Conservation (phyloP, 2,797 vertebrate genomes). For the Typhlichthys subterraneus region DNA sequence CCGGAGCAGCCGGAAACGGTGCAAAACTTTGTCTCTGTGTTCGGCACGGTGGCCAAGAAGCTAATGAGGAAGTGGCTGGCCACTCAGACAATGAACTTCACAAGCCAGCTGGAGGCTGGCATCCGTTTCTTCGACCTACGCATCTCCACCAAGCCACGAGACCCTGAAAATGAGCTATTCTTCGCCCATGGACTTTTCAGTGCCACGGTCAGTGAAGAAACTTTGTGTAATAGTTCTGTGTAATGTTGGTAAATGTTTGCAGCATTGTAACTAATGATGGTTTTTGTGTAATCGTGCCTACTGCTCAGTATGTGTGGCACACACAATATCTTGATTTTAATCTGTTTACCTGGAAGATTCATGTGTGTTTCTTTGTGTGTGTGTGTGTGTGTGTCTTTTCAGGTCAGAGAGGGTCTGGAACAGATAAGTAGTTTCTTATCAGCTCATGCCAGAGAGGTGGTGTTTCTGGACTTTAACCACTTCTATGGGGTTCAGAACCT, state of each 20-base stretch:
- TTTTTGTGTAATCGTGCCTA: background rate
- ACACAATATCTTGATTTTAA: too few relatives aligned
- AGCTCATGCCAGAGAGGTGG: slow-evolving; percentile 88
- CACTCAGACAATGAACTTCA: slow-evolving; percentile 98
- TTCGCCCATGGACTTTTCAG: slow-evolving; percentile 98
- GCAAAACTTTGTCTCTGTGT: slow-evolving; percentile 98
- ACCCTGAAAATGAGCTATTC: slow-evolving; percentile 95
- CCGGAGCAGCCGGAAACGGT: slow-evolving; percentile 97
- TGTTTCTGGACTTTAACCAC: slow-evolving; percentile 98
- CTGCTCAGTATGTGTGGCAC: background rate
- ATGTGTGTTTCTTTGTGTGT: slow-evolving; percentile 1
- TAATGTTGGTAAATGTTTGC: too few relatives aligned
- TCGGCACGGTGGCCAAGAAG: slow-evolving; percentile 97
- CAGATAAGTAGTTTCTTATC: slow-evolving; percentile 91
- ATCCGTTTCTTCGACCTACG: slow-evolving; percentile 96
- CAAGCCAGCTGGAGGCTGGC: slow-evolving; percentile 91
- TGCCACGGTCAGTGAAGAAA: slow-evolving; percentile 77
- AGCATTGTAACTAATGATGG: too few relatives aligned
- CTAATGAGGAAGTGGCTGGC: slow-evolving; percentile 98
- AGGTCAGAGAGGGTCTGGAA: slow-evolving; percentile 93
- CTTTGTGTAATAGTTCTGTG: background rate
- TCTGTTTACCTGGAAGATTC: slow-evolving; percentile 6
- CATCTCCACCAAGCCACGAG: slow-evolving; percentile 97
- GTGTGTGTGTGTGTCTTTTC: slow-evolving; percentile 18
- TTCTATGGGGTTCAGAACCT: slow-evolving; percentile 98